Percentiles rank a stretch among this genome's conserved stretches.
phyloP scores from a whole-genome alignment of 2,888 invertebrate genomes.

The Sycophila texana region DNA sequence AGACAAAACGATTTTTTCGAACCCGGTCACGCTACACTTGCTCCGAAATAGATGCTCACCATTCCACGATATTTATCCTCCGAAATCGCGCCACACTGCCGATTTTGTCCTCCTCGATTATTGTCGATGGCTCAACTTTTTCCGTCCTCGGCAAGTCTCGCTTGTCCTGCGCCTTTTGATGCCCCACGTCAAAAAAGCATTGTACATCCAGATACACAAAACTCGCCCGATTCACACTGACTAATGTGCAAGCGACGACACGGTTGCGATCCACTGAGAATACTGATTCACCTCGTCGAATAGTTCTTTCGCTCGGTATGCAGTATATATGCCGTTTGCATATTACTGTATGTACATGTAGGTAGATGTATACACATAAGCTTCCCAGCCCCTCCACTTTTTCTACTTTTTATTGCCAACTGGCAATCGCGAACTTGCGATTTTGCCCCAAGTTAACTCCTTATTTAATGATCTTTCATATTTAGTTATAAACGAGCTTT shows the following conservation, averaged over 20 bases:
- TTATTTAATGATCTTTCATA: background rate
- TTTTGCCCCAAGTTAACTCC: conserved; percentile 11
- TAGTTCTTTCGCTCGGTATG: background rate
- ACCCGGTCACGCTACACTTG: too few relatives aligned
- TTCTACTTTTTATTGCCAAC: background rate
- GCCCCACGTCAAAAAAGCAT: conserved; percentile 53
- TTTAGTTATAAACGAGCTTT: background rate
- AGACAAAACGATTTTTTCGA: too few relatives aligned
- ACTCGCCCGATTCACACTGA: conserved; percentile 26
- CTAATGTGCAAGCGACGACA: conserved; percentile 10
- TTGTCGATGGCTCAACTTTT: conserved; percentile 2
- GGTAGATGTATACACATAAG: background rate
- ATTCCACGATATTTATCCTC: conserved; percentile 31
- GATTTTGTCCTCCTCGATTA: conserved; percentile 22
- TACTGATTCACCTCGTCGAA: conserved; percentile 26
- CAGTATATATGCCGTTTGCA: background rate
- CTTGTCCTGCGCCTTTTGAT: conserved; percentile 11
- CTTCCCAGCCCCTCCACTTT: conserved; percentile 3
- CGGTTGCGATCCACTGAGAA: conserved; percentile 1
- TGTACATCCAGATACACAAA: conserved; percentile 28
- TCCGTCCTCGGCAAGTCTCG: conserved; percentile 7
- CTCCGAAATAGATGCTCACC: conserved; percentile 26
- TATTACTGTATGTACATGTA: conserved; percentile 29
- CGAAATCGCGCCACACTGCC: conserved; percentile 50
- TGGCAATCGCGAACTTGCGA: conserved; percentile 26